These are phyloP conservation scores for Lutra lutra DNA, from an alignment of 2,797 vertebrate species.

Conservation along the genomic window DNA sequence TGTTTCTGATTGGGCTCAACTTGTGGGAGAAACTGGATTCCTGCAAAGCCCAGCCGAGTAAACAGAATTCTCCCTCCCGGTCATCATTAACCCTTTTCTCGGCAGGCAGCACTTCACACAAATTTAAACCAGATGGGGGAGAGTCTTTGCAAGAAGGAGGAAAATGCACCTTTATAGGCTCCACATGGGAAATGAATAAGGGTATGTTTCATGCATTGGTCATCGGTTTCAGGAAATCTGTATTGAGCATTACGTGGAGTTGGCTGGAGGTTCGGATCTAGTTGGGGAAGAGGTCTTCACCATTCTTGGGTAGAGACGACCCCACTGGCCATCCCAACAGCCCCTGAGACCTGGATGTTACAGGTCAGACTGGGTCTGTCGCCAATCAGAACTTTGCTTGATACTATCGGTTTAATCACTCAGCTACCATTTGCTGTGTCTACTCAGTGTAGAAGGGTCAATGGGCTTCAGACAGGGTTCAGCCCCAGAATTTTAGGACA, in stretches of 20 bases:
- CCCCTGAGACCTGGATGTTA: background rate
- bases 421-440: background rate
- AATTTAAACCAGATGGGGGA: slow-evolving; percentile 68
- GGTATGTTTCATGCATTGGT: background rate
- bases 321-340: background rate
- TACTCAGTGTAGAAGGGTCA: background rate
- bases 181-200: background rate
- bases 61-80: slow-evolving; percentile 12
- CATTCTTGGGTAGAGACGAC: background rate
- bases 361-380: background rate
- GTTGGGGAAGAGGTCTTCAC: background rate
- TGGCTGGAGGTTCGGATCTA: background rate
- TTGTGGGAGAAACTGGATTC: slow-evolving; percentile 60
- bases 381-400: slow-evolving; percentile 39
- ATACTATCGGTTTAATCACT: slow-evolving; percentile 23
- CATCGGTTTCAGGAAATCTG: background rate
- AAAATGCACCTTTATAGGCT: background rate
- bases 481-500: slow-evolving; percentile 5
- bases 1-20: slow-evolving; percentile 55
- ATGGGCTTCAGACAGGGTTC: background rate
- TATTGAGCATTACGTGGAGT: background rate
- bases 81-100: slow-evolving; percentile 73
- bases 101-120: background rate
- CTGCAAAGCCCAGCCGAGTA: slow-evolving; percentile 58
- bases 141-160: background rate